A percentile compares a stretch with the other conserved stretches of the same genome.
Conservation (phyloP, 1,140 invertebrate species). For the Lordiphosa collinella region DNA sequence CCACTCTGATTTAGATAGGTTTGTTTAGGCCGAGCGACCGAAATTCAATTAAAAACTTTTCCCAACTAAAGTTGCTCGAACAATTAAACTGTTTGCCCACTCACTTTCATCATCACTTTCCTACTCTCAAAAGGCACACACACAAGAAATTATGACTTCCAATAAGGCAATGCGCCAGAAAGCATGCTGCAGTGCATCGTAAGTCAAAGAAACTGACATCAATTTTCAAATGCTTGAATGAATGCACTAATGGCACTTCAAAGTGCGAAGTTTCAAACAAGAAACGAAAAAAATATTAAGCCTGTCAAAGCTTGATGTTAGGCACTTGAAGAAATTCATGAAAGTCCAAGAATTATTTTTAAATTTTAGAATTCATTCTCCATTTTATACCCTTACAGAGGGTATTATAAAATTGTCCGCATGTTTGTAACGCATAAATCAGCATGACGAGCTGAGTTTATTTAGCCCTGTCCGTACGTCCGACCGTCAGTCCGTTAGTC, state of each 20-base stretch:
- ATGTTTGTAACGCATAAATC: too few relatives aligned
- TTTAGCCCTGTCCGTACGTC: too few relatives aligned
- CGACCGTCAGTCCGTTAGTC: too few relatives aligned
- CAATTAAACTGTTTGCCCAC: constrained; percentile 2
- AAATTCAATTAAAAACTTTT: background rate
- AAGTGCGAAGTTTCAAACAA: constrained; percentile 15
- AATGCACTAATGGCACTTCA: constrained; percentile 49
- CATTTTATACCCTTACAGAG: too few relatives aligned
- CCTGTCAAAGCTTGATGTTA: background rate
- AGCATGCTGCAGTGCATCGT: constrained; percentile 44
- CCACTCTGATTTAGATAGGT: constrained; percentile 8
- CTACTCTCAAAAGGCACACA: constrained; percentile 12
- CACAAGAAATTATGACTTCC: constrained; percentile 44
- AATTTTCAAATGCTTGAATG: constrained; percentile 45
- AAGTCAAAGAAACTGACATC: constrained; percentile 51
- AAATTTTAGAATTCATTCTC: too few relatives aligned
- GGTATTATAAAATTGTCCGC: too few relatives aligned
- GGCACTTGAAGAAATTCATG: constrained; percentile 11
- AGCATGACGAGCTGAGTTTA: too few relatives aligned
- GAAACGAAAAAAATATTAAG: constrained; percentile 1
- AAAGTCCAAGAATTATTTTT: too few relatives aligned
- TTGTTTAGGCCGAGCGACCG: constrained; percentile 13
- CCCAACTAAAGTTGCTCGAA: background rate
- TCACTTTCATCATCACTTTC: constrained; percentile 22
- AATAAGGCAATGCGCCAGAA: constrained; percentile 60